Base-by-base conservation (phyloP, 2,113 vertebrate genomes). In the Sturnira hondurensis region DNA sequence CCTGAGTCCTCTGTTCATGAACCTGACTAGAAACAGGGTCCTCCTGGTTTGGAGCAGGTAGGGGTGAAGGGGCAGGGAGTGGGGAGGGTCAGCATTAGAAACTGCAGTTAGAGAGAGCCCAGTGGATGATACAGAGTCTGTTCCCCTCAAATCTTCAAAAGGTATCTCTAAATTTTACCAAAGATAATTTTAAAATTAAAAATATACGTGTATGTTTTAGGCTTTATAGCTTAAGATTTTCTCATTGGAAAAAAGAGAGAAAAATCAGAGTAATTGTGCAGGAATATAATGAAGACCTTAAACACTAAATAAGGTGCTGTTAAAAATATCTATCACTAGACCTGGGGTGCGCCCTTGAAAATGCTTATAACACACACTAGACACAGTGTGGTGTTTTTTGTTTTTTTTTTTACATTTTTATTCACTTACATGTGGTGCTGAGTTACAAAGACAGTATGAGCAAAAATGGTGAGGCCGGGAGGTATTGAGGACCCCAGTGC, bases 171-270 rank as follows among this genome's bases (percentile, higher is more conserved):
- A 24, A 74, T 82, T 52, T 77, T 84, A 22, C 38, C 71, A 86
- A 85, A 61, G 78, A 91, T 47, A 84, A 38, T 77, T 81, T 67
- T 80, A 38, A 77, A 86, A 94, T 61, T 5, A 84, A 78, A 89
- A 86, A 50, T 91, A 74, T 33, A 17, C n/a, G 13, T 43, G 7
- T 31, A 19, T 65, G 28, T 91, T 84, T 96, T 84, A 77, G 33
- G 1, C 78, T 78, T 93, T 91, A 15, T 31, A 47, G 78, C 33
- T 41, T 86, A 65, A 3, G 45, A 77, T 80, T 86, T 95, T 91
- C 61, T 89, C 45, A 70, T 71, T 77, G 24, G 3, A 47, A 77
- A 86, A 78, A 83, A 63, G 14, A 41, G n/a, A 41, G 31, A 41
- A 45, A 89, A 91, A 63, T 19, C 16, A 77, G 26, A 91, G 38